These are phyloP conservation scores for Sciurus vulgaris DNA, from an alignment of 2,797 vertebrate species.

Conservation along the genomic window DNA sequence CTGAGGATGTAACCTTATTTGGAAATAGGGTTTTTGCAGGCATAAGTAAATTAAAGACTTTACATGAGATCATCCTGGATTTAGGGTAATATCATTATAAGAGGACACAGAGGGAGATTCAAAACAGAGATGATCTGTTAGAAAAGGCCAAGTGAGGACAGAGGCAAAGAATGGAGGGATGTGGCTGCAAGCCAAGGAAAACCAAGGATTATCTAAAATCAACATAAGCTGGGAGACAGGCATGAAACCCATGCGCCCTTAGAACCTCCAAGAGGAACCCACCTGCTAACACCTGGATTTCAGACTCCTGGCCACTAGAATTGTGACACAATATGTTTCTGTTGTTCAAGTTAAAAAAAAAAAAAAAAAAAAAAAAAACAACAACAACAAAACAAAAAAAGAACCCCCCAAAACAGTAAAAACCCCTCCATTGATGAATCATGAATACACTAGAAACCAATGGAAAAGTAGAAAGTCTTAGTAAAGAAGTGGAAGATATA, in stretches of 20 bases:
- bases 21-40: not conserved
- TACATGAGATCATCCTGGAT: not conserved
- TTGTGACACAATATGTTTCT: not conserved
- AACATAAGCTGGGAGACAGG: not conserved
- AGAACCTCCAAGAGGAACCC: not conserved
- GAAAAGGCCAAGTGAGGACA: not conserved
- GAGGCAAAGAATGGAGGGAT: not conserved
- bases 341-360: not conserved
- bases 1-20: not conserved
- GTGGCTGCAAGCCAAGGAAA: not conserved
- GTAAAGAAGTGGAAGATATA: constrained; percentile 5
- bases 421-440: not conserved
- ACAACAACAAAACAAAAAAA: too few relatives aligned
- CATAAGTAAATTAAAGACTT: not conserved
- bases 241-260: not conserved
- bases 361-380: too few relatives aligned
- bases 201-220: not conserved
- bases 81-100: not conserved
- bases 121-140: not conserved
- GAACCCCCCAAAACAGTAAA: not conserved
- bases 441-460: not conserved
- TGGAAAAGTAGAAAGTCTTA: constrained; percentile 11
- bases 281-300: not conserved
- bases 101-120: not conserved
- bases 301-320: not conserved